Evolutionary conservation across 1,140 invertebrate genomes (phyloP).

Genomic region (Leguminivora glycinivorella): DNA sequence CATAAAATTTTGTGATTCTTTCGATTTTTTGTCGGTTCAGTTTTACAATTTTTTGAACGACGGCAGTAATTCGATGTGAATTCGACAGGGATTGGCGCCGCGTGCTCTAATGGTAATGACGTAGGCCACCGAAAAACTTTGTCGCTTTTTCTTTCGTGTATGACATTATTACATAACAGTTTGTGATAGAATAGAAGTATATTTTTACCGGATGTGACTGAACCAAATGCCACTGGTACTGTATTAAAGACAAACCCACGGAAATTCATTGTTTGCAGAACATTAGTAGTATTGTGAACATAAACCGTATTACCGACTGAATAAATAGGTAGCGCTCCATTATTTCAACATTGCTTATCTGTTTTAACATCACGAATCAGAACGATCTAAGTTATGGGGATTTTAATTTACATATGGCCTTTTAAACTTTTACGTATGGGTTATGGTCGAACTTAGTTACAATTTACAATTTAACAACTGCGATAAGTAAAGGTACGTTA

Average conservation of each 20-base stretch:
- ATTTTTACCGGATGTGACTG: background rate
- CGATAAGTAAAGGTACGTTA: background rate
- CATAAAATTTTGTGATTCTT: too few species aligned
- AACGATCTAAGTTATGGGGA: background rate
- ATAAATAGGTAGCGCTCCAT: slow-evolving; percentile 7
- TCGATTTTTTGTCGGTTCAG: too few species aligned
- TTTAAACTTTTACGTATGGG: background rate
- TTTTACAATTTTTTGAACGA: too few species aligned
- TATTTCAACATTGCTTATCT: slow-evolving; percentile 25
- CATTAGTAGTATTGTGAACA: background rate
- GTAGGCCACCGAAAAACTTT: too few species aligned
- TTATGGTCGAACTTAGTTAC: slow-evolving; percentile 8
- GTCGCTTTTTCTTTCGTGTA: too few species aligned
- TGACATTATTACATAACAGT: too few species aligned
- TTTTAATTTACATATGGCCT: background rate
- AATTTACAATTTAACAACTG: background rate
- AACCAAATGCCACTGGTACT: background rate
- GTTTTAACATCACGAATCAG: background rate
- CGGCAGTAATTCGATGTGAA: too few species aligned
- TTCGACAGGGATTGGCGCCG: too few species aligned
- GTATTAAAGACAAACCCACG: background rate
- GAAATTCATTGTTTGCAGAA: slow-evolving; percentile 22
- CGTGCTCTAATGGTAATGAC: too few species aligned
- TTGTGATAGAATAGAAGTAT: too few species aligned
- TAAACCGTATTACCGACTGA: background rate